These are phyloP conservation scores for Mesopsocus fuscifrons DNA, from an alignment of 2,888 invertebrate genomes.

Conservation along the genomic window DNA sequence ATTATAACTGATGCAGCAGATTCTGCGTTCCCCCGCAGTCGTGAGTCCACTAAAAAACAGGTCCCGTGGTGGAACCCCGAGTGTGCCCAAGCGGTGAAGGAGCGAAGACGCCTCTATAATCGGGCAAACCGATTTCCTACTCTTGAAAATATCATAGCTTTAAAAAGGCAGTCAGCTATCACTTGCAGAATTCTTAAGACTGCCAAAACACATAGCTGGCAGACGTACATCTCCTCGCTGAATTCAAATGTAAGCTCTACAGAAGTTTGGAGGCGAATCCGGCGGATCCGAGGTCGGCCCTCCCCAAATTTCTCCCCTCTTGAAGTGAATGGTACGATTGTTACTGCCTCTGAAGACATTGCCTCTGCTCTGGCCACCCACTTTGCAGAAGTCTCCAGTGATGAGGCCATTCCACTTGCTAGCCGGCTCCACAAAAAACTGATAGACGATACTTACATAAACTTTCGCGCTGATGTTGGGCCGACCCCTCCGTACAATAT, in stretches of 20 bases:
- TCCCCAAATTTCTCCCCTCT: background rate
- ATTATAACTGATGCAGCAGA: background rate
- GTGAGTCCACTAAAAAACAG: background rate
- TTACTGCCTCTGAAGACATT: background rate
- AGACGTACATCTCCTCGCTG: too few species aligned
- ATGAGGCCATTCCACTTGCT: background rate
- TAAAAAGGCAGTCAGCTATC: background rate
- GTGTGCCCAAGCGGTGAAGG: background rate
- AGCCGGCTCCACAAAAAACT: background rate
- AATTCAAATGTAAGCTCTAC: too few species aligned
- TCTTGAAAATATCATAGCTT: background rate
- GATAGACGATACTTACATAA: background rate
- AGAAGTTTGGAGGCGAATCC: too few species aligned
- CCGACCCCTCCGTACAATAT: background rate
- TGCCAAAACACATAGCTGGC: background rate
- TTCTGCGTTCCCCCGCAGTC: background rate
- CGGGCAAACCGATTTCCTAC: background rate
- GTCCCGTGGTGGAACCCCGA: background rate
- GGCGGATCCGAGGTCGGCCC: too few species aligned
- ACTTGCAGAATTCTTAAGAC: background rate
- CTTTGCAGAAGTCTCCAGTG: background rate
- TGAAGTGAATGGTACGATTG: background rate
- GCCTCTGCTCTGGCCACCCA: background rate
- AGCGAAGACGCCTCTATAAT: background rate
- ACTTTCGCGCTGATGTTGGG: background rate